Conservation (phyloP, 2,113 vertebrate species). For the Murina feae region DNA sequence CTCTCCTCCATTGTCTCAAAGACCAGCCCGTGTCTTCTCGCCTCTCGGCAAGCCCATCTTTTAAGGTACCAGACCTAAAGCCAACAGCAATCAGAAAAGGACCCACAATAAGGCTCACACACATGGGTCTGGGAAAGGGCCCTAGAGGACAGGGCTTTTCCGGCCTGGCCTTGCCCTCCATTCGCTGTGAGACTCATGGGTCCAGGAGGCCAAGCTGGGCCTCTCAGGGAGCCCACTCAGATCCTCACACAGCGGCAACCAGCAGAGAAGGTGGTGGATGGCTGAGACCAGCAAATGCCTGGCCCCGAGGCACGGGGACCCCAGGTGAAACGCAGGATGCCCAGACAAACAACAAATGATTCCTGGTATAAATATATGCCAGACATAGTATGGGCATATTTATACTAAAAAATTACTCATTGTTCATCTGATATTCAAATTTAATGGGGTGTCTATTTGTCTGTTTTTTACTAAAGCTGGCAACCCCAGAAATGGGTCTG, state of each 20-base stretch:
- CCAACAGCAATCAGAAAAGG: not conserved
- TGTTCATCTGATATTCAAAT: not conserved
- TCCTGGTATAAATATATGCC: not conserved
- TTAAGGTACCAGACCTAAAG: not conserved
- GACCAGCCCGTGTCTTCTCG: not conserved
- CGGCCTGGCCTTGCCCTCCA: too few relatives aligned
- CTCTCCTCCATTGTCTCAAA: accelerated
- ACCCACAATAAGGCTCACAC: not conserved
- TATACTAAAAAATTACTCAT: not conserved
- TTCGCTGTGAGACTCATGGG: not conserved
- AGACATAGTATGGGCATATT: not conserved
- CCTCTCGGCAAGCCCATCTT: not conserved
- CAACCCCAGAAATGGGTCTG: not conserved
- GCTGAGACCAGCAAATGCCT: not conserved
- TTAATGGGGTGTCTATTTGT: not conserved
- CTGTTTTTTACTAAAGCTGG: not conserved
- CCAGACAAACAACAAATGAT: not conserved
- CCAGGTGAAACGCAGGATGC: not conserved
- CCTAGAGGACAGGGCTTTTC: not conserved
- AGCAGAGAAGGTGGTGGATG: not conserved
- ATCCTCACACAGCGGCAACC: too few relatives aligned
- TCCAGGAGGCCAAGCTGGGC: not conserved
- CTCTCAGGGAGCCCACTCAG: not conserved
- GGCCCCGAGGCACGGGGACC: not conserved
- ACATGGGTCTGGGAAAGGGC: not conserved